Evolutionary conservation across 2,797 vertebrate species (phyloP).

Genomic region (Xenentodon cancila): DNA sequence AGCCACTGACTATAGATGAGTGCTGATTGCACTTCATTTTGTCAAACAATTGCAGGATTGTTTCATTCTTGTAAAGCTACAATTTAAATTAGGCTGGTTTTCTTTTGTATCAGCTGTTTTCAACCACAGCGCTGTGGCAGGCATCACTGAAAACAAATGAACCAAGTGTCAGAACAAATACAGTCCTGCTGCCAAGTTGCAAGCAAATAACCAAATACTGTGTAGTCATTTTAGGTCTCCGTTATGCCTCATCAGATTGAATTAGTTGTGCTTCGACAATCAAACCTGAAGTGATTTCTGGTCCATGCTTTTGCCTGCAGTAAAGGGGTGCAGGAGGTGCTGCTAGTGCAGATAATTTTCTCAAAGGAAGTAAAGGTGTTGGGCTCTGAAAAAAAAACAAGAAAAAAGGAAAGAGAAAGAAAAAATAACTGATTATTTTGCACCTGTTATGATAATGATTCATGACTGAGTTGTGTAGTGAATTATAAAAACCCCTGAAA

Average conservation of each 20-base stretch:
- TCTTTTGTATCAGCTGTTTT: conserved; percentile 8
- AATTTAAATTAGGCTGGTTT: conserved; percentile 14
- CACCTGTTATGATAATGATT: background rate
- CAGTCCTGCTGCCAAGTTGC: background rate
- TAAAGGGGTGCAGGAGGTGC: background rate
- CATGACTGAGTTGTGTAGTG: background rate
- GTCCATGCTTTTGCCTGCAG: background rate
- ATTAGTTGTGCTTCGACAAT: conserved; percentile 15
- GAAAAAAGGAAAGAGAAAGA: no score
- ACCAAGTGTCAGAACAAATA: conserved; percentile 7
- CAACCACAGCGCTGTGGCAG: background rate
- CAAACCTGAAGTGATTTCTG: conserved; percentile 9
- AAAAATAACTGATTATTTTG: background rate
- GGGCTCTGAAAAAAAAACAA: no score
- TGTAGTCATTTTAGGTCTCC: background rate
- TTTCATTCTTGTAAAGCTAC: conserved; percentile 24
- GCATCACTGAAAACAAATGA: conserved; percentile 4
- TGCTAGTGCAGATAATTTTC: background rate
- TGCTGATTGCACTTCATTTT: conserved; percentile 48
- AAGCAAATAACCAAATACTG: conserved; percentile 1
- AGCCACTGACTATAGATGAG: conserved; percentile 45
- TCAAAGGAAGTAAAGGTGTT: no score
- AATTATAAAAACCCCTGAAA: no score
- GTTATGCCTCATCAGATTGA: conserved; percentile 4
- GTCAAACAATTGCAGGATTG: conserved; percentile 21